Percentiles rank a stretch among this genome's conserved stretches.
Evolutionary conservation across 2,113 vertebrate genomes (phyloP).

Genomic region (Aspiorhynchus laticeps): DNA sequence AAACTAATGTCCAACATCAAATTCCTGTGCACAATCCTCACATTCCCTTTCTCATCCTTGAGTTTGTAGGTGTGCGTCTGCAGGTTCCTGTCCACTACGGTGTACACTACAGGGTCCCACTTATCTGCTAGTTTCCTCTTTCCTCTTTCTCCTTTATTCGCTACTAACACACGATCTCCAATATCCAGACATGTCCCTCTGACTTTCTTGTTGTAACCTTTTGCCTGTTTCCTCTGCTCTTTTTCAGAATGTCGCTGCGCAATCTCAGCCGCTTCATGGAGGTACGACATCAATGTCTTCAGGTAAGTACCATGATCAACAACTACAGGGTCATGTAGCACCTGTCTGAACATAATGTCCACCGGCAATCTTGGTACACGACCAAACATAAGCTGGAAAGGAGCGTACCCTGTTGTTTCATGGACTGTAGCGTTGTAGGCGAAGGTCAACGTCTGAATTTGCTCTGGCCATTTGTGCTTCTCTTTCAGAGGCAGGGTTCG

Average conservation of each 20-base stretch:
- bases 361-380: background rate
- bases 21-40: no score
- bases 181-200: background rate
- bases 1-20: conserved; percentile 27
- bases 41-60: background rate
- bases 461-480: conserved; percentile 3
- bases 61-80: conserved; percentile 28
- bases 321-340: background rate
- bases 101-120: conserved; percentile 18
- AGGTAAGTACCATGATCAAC: conserved; percentile 1
- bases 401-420: background rate
- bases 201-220: background rate
- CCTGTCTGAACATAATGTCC: background rate
- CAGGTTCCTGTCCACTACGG: background rate
- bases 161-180: background rate
- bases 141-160: no score
- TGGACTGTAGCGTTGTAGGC: no score
- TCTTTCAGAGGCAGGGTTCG: background rate
- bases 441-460: background rate
- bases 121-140: no score
- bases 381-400: background rate
- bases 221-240: background rate
- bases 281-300: background rate
- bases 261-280: background rate
- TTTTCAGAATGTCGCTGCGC: conserved; percentile 16